Base-by-base conservation (phyloP, 2,888 invertebrate species). In the Scaeva pyrastri region DNA sequence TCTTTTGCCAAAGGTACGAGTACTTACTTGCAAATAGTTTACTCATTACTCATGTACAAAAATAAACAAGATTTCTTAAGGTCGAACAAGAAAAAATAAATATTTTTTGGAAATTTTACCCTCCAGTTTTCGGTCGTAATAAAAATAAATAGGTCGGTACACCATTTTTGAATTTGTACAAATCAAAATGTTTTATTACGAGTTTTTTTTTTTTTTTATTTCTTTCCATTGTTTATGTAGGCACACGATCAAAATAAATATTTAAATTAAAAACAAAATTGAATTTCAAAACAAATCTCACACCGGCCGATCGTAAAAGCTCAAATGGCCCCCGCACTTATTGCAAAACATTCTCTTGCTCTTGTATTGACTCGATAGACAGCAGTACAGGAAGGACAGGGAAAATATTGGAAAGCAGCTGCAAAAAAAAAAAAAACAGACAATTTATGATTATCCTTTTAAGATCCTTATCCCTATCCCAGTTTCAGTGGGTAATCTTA, bases 371-470 rank as follows among this genome's bases (percentile, higher is more conserved):
- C 90, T 90, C 88, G 91, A 91, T 23, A 91, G 89, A 50, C 91
- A 91, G 41, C 89, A 83, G 81, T 91, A 92, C 11, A 91, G 89
- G 56, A 90, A 91, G 50, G 90, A 90, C 79, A 91, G 88, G 1
- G 91, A 90, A 78, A 91, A 92, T 72, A 92, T 90, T 72, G 92
- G 92, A 74, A 92, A 91, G 75, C 91, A 92, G 62, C 92, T 92
- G 88, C 2, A 89, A 76, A 31, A 10, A 41, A 48, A 45, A n/a
- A 0, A 31, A 26, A 58, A 31, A n/a, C n/a, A n/a, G n/a, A n/a
- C n/a, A n/a, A n/a, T n/a, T 64, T 1, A 48, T 43, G 8, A 26
- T 23, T 19, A 26, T 4, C 2, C 4, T 6, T 64, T 36, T n/a
- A 23, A 12, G 26, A n/a, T n/a, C 7, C n/a, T 23, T 41, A 12